phyloP scores from a whole-genome alignment of 2,888 invertebrate species.

The Rhagonycha fulva region DNA sequence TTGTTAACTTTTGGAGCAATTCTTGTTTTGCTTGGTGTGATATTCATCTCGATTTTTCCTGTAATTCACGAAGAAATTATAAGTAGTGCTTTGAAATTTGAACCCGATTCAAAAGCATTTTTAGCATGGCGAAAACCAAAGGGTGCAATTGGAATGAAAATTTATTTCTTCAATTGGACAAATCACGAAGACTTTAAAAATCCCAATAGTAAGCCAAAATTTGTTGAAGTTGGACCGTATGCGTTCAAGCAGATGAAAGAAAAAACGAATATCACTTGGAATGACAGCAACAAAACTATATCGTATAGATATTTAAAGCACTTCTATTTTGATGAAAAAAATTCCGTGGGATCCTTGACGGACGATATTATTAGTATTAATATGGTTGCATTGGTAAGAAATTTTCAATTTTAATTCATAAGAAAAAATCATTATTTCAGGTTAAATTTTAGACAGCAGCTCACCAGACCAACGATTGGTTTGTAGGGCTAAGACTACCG shows the following conservation, averaged over 20 bases:
- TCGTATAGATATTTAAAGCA: slow-evolving; percentile 68
- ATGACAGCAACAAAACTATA: slow-evolving; percentile 70
- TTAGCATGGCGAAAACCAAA: slow-evolving; percentile 14
- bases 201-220: slow-evolving; percentile 59
- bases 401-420: slow-evolving; percentile 27
- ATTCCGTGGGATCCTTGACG: slow-evolving; percentile 52
- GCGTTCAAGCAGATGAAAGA: slow-evolving; percentile 68
- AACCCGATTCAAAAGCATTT: neutral
- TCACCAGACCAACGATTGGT: slow-evolving; percentile 50
- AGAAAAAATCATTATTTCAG: neutral
- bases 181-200: slow-evolving; percentile 60
- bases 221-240: slow-evolving; percentile 66
- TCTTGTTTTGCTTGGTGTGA: neutral
- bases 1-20: neutral
- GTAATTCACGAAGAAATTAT: neutral
- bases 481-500: slow-evolving; percentile 52
- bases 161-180: slow-evolving; percentile 52
- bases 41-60: neutral
- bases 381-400: slow-evolving; percentile 73
- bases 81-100: neutral
- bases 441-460: slow-evolving; percentile 60
- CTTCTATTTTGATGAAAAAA: slow-evolving; percentile 68
- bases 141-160: slow-evolving; percentile 37
- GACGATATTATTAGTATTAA: slow-evolving; percentile 77
- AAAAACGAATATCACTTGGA: slow-evolving; percentile 74